Base-by-base conservation (phyloP, 1,140 invertebrate genomes). In the Polyergus mexicanus region DNA sequence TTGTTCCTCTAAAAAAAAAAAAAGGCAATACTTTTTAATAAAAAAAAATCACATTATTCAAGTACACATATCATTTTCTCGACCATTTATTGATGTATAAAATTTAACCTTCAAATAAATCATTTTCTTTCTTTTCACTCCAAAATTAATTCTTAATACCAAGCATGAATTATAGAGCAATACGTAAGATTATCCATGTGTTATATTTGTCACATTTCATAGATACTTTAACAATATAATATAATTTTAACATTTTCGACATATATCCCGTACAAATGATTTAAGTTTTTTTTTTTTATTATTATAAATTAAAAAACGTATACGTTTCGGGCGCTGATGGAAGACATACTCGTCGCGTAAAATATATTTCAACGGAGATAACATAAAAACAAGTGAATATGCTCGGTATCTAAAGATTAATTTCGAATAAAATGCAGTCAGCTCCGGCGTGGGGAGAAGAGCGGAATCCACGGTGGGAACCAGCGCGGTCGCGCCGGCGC, bases 61-160 rank as follows among this genome's bases (percentile, higher is more conserved):
- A 74, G 6, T 58, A 58, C 8, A 10, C 4, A 4, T 16, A 4
- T 35, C 41, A 44, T 44, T 22, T 22, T 35, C 22, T 77, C 19
- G 22, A 60, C 19, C 6, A 51, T 28, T 63, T 77, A 44, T 38
- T 65, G 1, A 77, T 63, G 44, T 32, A n/a, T 22, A n/a, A 5
- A n/a, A 13, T 35, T 77, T 32, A 63, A 65, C 5, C 22, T 35
- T 38, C 22, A 25, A 58, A 22, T 25, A 76, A 25, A 58, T 62
- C 13, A n/a, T 63, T 8, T 38, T 19, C 25, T 16, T 22, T 10
- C 35, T 11, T 25, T 35, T 66, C n/a, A 7, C 6, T 35, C 3
- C 13, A 47, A 80, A 69, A 80, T 69, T 41, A 69, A 69, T 69
- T 58, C 51, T 56, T 6, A 22, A 25, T 80, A 32, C 47, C 51